Evolutionary conservation across 2,113 vertebrate genomes (phyloP), one percentile per base, ranked within the genome.

Genomic region (Serilophus lunatus): DNA sequence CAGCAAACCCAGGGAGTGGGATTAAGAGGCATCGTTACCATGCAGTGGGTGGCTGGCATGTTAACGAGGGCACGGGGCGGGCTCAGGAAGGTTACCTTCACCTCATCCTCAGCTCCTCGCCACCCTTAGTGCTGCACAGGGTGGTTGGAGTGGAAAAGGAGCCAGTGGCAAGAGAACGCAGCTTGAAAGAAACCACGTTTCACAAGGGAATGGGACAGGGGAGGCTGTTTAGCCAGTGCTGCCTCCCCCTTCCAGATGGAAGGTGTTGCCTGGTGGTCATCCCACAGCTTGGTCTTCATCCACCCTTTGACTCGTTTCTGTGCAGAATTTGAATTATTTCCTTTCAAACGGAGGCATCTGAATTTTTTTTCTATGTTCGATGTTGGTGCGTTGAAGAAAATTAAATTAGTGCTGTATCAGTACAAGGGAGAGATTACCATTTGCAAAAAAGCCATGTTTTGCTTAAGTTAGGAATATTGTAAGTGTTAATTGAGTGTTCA

Each of bases 401-500:
- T 84, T 61, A 60, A 92, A 70, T 86, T 47, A 59, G 80, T 54
- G 49, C 83, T 75, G 75, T 75, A 38, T 80, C 65, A 15, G 56
- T 42, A 10, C 3, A 18, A 87, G 70, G 74, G 72, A 60, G 61
- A 92, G 85, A 76, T 92, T 78, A 42, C 85, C 84, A 60, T 92
- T 87, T 91, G 89, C 82, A 93, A 72, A 47, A 22, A 47, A 47
- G 19, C 17, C 45, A 19, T 40, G 2, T 87, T 96, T 94, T 94
- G 92, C 93, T 95, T 86, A 92, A 96, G 96, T 96, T 95, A 49
- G 94, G 97, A 93, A 97, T 96, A 97, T 75, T 82, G 91, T 78
- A 88, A 88, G 92, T 92, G 94, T 96, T 97, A 97, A 98, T 97
- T 91, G 97, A 95, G 94, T 91, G 93, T 82, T 92, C 95, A 97